These are phyloP conservation scores for Glossosoma conforme DNA, from an alignment of 1,140 invertebrate species.

Conservation along the genomic window DNA sequence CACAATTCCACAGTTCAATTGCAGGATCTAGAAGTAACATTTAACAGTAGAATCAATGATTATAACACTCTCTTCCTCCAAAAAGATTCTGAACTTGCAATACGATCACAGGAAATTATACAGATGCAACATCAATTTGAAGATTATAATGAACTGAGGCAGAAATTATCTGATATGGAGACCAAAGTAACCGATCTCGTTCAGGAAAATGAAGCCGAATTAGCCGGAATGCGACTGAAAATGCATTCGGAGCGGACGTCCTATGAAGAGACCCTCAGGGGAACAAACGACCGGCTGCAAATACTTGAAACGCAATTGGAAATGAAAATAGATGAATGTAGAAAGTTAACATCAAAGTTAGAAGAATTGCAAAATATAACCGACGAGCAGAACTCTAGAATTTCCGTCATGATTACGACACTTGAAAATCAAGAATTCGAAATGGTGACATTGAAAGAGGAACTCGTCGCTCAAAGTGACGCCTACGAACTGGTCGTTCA, in stretches of 20 bases:
- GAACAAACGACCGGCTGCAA: constrained; percentile 38
- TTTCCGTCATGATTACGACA: constrained; percentile 50
- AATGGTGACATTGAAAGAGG: constrained; percentile 60
- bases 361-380: constrained; percentile 49
- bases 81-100: constrained; percentile 31
- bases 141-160: constrained; percentile 44
- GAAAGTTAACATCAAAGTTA: constrained; percentile 46
- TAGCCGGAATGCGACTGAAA: constrained; percentile 43
- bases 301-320: constrained; percentile 40
- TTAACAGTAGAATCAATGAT: constrained; percentile 20
- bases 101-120: constrained; percentile 18
- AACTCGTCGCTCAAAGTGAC: constrained; percentile 54
- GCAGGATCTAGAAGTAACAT: constrained; percentile 16
- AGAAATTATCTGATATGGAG: constrained; percentile 44
- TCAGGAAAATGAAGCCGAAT: constrained; percentile 50
- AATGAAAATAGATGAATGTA: constrained; percentile 47
- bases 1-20: constrained; percentile 5
- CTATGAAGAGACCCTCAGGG: constrained; percentile 35
- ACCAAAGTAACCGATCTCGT: constrained; percentile 44
- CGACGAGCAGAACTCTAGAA: constrained; percentile 49
- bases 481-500: constrained; percentile 49
- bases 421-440: constrained; percentile 63
- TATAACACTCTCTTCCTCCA: constrained; percentile 10
- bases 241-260: constrained; percentile 40
- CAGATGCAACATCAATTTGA: constrained; percentile 39